Percentiles rank a stretch among this genome's conserved stretches.
Conservation (phyloP, 2,113 vertebrate species). For the Saguinus imperator region DNA sequence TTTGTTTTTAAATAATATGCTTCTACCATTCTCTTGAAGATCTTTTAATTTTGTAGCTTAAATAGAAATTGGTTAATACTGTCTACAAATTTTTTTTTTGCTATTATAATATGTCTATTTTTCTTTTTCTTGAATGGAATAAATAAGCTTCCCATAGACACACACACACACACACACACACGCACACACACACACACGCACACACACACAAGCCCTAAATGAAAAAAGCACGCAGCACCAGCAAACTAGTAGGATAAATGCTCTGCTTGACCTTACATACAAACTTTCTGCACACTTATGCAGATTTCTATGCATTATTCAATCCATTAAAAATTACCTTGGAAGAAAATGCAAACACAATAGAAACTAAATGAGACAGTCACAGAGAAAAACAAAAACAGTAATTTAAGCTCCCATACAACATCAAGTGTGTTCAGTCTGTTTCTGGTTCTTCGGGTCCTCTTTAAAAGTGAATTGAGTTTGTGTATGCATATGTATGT, state of each 20-base stretch:
- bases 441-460: not conserved
- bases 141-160: not conserved
- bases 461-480: not conserved
- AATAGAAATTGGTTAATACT: not conserved
- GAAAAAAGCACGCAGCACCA: not conserved
- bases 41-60: not conserved
- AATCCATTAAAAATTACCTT: not conserved
- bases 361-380: not conserved
- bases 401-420: not conserved
- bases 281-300: not conserved
- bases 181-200: not conserved
- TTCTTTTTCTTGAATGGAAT: not conserved
- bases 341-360: not conserved
- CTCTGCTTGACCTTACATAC: not conserved
- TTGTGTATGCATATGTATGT: not conserved
- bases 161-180: not conserved
- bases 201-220: not conserved
- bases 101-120: not conserved
- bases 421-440: not conserved
- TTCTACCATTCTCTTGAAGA: not conserved
- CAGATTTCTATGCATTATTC: slow-evolving; percentile 19
- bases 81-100: not conserved
- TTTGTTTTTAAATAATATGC: not conserved
- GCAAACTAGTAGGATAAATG: not conserved
- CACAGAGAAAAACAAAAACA: not conserved